Conservation (phyloP, 2,797 vertebrate genomes). For the Vultur gryphus region DNA sequence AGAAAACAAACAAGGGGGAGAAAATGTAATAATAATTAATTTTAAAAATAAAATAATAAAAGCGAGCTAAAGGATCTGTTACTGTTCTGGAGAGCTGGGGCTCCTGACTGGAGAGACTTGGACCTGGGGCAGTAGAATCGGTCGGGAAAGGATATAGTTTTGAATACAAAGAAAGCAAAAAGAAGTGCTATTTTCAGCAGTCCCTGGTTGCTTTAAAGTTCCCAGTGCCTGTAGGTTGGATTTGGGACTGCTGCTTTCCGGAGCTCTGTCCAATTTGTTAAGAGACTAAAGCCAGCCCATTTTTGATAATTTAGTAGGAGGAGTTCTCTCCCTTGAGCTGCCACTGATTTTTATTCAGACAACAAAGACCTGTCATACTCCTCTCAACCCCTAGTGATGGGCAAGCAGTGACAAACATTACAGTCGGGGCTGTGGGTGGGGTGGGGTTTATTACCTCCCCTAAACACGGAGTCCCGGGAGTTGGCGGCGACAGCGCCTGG, state of each 20-base stretch:
- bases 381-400: conserved; percentile 83
- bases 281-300: conserved; percentile 94
- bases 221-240: conserved; percentile 89
- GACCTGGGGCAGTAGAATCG: conserved; percentile 70
- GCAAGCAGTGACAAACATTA: conserved; percentile 79
- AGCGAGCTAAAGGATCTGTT: conserved; percentile 43
- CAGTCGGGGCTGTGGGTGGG: conserved; percentile 35
- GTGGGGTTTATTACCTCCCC: conserved; percentile 41
- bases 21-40: conserved; percentile 63
- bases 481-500: background rate
- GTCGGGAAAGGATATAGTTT: conserved; percentile 73
- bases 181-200: conserved; percentile 72
- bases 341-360: conserved; percentile 91
- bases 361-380: conserved; percentile 98
- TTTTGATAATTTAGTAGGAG: conserved; percentile 98
- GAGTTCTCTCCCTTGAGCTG: conserved; percentile 85
- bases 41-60: conserved; percentile 40
- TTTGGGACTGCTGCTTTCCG: conserved; percentile 89
- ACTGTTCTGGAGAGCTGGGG: conserved; percentile 36
- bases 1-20: conserved; percentile 49
- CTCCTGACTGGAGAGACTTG: conserved; percentile 62
- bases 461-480: conserved; percentile 17
- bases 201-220: conserved; percentile 82
- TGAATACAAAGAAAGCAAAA: conserved; percentile 69
- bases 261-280: conserved; percentile 95